phyloP scores from a whole-genome alignment of 2,797 vertebrate species.

The Apogon talboti region DNA sequence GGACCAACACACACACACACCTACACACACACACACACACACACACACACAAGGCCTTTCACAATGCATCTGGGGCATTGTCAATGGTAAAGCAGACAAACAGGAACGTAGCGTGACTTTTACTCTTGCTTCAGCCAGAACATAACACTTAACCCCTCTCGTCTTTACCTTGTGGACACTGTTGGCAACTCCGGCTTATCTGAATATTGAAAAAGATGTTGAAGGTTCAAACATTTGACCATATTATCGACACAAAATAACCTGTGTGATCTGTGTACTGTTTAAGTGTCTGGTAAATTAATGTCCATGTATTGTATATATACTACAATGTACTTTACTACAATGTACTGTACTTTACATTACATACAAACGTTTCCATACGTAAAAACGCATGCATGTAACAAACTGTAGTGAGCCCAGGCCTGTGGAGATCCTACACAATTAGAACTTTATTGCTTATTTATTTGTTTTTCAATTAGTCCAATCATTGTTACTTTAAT shows the following conservation, averaged over 20 bases:
- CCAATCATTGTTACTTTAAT: too few relatives aligned
- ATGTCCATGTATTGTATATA: neutral
- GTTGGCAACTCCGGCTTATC: slow-evolving; percentile 80
- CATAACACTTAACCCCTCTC: slow-evolving; percentile 51
- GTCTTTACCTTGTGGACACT: slow-evolving; percentile 78
- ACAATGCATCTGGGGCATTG: slow-evolving; percentile 72
- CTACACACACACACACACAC: slow-evolving; percentile 43
- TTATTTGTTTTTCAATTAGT: too few relatives aligned
- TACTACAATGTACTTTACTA: too few relatives aligned
- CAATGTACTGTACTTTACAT: neutral
- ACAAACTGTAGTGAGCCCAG: too few relatives aligned
- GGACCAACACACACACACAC: slow-evolving; percentile 59
- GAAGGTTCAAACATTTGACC: slow-evolving; percentile 56
- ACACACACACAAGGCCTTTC: slow-evolving; percentile 68
- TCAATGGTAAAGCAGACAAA: slow-evolving; percentile 66
- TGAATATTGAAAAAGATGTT: slow-evolving; percentile 77
- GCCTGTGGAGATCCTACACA: too few relatives aligned
- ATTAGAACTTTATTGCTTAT: too few relatives aligned
- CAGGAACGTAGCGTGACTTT: slow-evolving; percentile 65
- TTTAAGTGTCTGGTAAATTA: neutral
- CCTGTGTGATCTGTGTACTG: neutral
- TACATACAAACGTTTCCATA: neutral
- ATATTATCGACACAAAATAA: slow-evolving; percentile 27
- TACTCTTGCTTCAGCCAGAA: slow-evolving; percentile 61
- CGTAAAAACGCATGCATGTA: neutral